Conservation (phyloP, 2,888 invertebrate genomes). For the Drosophila mettleri region DNA sequence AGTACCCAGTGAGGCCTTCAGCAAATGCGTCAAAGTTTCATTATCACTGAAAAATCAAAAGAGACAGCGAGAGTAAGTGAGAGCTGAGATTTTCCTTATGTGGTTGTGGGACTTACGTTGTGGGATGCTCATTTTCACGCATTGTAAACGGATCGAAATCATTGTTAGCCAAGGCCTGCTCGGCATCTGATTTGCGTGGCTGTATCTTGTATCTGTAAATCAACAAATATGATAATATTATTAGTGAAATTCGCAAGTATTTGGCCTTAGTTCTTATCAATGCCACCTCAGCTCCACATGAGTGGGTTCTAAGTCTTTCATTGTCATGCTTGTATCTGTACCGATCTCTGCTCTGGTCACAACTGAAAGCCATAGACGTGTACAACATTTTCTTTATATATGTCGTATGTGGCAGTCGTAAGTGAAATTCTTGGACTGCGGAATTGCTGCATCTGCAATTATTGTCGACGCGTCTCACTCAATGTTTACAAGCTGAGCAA, state of each 20-base stretch:
- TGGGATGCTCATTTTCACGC: constrained; percentile 90
- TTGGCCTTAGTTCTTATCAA: neutral
- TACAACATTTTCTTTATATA: constrained; percentile 68
- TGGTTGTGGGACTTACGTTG: constrained; percentile 89
- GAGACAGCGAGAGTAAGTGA: neutral
- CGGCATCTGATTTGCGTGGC: constrained; percentile 86
- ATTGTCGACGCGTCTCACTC: constrained; percentile 52
- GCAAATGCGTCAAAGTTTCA: constrained; percentile 95
- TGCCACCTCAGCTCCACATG: constrained; percentile 66
- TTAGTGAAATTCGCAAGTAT: neutral
- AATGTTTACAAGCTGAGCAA: constrained; percentile 37
- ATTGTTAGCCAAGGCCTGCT: constrained; percentile 86
- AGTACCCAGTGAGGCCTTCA: constrained; percentile 98
- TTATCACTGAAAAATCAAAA: constrained; percentile 88
- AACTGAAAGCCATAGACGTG: constrained; percentile 51
- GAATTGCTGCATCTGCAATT: constrained; percentile 81
- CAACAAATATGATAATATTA: neutral
- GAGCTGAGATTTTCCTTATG: neutral
- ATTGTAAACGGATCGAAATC: constrained; percentile 91
- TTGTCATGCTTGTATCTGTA: constrained; percentile 26
- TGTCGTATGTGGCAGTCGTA: constrained; percentile 39
- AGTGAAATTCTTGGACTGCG: constrained; percentile 67
- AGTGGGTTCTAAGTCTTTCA: constrained; percentile 44
- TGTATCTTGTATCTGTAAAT: constrained; percentile 83
- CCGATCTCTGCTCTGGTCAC: constrained; percentile 28